Evolutionary conservation across 2,113 vertebrate species (phyloP), one percentile per base, ranked within the genome.

Genomic region (Diadophis punctatus): DNA sequence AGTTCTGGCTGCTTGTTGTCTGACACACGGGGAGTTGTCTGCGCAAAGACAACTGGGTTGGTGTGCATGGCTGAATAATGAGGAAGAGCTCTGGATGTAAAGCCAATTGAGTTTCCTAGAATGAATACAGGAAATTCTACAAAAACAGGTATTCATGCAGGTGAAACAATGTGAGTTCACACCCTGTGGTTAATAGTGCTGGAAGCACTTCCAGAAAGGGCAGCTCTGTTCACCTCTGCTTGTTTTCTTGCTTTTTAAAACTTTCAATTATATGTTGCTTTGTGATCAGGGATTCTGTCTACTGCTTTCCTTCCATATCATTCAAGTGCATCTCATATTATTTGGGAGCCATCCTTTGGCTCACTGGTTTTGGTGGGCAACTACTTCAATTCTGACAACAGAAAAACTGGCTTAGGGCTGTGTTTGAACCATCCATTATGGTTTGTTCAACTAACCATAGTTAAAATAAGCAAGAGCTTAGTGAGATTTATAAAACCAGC

Each of bases 1-100:
- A 91, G 93, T 51, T 92, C 87, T 14, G 51, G 51, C 60, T 90
- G 93, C 80, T 86, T 93, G 93, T 85, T 94, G 90, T 92, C 30
- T 93, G 94, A 0, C 43, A 94, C 94, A 91, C 60, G 58, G 91
- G 88, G 94, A 92, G 89, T 91, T 94, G 68, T 90, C 87, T 51
- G 92, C 60, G 88, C 16, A 95, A 92, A 80, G n/a, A 58, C 30
- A 58, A 53, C 89, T 58, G 46, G n/a, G 8, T 51, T 53, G 48
- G 55, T 60, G 85, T 30, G 39, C 63, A 43, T 22, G n/a, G n/a
- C 18, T 93, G 88, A 90, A 56, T 86, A 93, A 93, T 49, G 43
- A 63, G 92, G 88, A 86, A 68, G 68, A 20, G 68, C 48, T 85
- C 60, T 87, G 63, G 74, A 86, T 89, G 48, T 25, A 30, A 34